These are phyloP conservation scores for Delia radicum DNA, from an alignment of 1,140 invertebrate species.

Conservation along the genomic window DNA sequence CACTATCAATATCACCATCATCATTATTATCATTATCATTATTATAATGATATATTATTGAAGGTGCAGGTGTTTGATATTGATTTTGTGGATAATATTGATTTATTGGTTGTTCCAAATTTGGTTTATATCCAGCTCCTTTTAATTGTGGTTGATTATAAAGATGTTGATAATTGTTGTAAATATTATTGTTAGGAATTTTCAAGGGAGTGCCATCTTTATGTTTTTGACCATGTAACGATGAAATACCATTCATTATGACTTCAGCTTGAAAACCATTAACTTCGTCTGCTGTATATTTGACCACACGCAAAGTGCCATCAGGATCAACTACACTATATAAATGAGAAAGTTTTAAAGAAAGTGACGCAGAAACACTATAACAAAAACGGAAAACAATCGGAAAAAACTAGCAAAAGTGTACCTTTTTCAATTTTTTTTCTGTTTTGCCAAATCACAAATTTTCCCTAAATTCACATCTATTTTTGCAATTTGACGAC, in stretches of 20 bases:
- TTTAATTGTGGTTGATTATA: not conserved
- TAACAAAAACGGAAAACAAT: no score
- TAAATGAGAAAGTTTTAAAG: not conserved
- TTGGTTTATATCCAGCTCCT: not conserved
- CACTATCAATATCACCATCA: slow-evolving; percentile 25
- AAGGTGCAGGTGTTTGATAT: slow-evolving; percentile 32
- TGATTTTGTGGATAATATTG: not conserved
- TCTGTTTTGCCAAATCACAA: no score
- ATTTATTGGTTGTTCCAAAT: not conserved
- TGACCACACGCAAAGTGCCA: slow-evolving; percentile 58
- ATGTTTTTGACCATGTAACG: slow-evolving; percentile 40
- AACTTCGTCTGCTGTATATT: slow-evolving; percentile 59
- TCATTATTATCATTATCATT: slow-evolving; percentile 1
- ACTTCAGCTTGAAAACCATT: slow-evolving; percentile 60
- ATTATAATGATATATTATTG: slow-evolving; percentile 7
- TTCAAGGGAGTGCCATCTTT: not conserved
- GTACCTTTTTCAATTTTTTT: no score
- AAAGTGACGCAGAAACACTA: no score
- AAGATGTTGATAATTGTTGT: not conserved
- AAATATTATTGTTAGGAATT: not conserved
- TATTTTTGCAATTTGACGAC: no score
- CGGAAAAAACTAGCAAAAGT: no score
- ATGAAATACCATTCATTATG: slow-evolving; percentile 45
- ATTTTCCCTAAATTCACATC: no score
- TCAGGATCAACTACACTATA: slow-evolving; percentile 58